Evolutionary conservation across 2,797 vertebrate genomes (phyloP).

Genomic region (Dallia pectoralis): DNA sequence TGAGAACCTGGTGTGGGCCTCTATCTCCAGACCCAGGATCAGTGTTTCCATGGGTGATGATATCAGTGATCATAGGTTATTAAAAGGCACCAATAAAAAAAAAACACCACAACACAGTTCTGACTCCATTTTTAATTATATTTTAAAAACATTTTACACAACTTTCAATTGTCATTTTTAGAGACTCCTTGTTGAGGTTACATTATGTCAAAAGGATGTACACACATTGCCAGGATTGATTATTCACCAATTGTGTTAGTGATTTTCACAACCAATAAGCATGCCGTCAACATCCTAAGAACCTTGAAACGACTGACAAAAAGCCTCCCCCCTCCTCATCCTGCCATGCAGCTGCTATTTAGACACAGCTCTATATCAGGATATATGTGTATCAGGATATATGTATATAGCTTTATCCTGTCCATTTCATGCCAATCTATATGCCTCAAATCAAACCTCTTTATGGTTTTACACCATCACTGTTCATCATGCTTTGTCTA

Average conservation of each 20-base stretch:
- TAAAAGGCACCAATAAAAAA: neutral
- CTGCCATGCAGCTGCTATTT: constrained; percentile 16
- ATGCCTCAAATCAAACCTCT: constrained; percentile 7
- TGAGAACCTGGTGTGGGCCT: too few relatives aligned
- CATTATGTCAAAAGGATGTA: constrained; percentile 32
- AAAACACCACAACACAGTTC: constrained; percentile 15
- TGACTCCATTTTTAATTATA: constrained; percentile 21
- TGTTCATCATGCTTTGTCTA: neutral
- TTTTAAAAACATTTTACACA: constrained; percentile 40
- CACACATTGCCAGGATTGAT: constrained; percentile 26
- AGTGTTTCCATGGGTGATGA: neutral
- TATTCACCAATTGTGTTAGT: constrained; percentile 33
- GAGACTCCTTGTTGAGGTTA: constrained; percentile 38
- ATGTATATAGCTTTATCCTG: constrained; percentile 20
- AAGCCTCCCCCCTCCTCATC: neutral
- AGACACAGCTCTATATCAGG: neutral
- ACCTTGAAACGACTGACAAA: constrained; percentile 24
- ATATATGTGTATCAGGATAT: constrained; percentile 28
- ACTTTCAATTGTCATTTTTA: constrained; percentile 26
- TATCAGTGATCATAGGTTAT: neutral
- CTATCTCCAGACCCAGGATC: neutral
- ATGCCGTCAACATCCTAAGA: constrained; percentile 27
- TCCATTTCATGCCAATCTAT: constrained; percentile 7
- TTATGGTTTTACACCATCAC: neutral
- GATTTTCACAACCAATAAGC: constrained; percentile 33